Conservation (phyloP, 2,888 invertebrate genomes). For the Synanthedon myopaeformis region DNA sequence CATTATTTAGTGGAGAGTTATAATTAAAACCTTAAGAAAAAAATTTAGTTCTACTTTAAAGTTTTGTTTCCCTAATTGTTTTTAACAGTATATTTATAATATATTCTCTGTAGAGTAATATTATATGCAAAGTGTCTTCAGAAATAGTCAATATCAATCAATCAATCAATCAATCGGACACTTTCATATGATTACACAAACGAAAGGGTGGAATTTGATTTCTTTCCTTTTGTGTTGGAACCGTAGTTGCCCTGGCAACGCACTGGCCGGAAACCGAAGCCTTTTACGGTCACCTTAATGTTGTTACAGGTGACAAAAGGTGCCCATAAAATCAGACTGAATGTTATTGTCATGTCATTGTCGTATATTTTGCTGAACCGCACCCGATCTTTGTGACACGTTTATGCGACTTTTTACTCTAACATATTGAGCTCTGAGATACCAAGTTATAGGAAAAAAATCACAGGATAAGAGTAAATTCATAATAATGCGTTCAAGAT, state of each 20-base stretch:
- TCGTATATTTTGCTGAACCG: neutral
- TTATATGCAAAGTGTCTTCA: neutral
- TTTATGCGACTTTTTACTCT: no score
- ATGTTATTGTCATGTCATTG: neutral
- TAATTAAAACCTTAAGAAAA: no score
- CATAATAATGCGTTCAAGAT: no score
- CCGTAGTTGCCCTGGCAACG: slow-evolving; percentile 26
- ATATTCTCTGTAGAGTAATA: no score
- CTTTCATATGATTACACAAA: neutral
- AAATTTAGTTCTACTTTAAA: no score
- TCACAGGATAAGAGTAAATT: no score
- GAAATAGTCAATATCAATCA: neutral
- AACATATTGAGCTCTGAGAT: no score
- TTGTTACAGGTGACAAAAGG: slow-evolving; percentile 25
- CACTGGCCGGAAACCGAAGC: slow-evolving; percentile 17
- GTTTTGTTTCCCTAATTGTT: no score
- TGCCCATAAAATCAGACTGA: slow-evolving; percentile 12
- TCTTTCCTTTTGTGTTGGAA: slow-evolving; percentile 21
- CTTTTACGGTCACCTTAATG: slow-evolving; percentile 25
- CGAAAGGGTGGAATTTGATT: slow-evolving; percentile 2
- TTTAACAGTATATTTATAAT: no score
- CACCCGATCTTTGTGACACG: neutral
- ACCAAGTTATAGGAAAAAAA: no score
- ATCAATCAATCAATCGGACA: neutral
- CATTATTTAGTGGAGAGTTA: no score